phyloP scores from a whole-genome alignment of 1,140 invertebrate species.

The Goniozus legneri region DNA sequence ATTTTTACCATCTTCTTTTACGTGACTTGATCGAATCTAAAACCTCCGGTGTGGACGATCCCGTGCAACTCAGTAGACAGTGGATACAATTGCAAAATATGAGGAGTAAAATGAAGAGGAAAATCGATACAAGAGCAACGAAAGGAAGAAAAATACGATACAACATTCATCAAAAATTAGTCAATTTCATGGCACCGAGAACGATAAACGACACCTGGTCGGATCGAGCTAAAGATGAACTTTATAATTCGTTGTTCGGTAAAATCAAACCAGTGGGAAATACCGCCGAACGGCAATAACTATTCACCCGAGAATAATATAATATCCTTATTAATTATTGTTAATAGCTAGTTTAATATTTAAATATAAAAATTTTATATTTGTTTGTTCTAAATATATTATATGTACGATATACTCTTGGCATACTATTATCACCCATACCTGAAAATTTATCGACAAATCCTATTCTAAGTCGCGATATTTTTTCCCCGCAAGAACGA shows the following conservation, averaged over 20 bases:
- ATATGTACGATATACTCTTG: too few relatives aligned
- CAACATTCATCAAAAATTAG: constrained; percentile 83
- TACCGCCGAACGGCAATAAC: too few relatives aligned
- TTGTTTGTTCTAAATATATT: too few relatives aligned
- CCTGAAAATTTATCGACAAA: too few relatives aligned
- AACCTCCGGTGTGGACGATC: constrained; percentile 76
- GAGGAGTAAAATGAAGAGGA: constrained; percentile 83
- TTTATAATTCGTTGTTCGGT: constrained; percentile 83
- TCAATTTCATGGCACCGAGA: constrained; percentile 91
- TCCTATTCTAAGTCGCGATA: too few relatives aligned
- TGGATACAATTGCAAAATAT: constrained; percentile 90
- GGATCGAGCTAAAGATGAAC: constrained; percentile 74
- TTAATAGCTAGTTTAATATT: neutral
- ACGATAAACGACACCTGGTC: constrained; percentile 64
- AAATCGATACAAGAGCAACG: constrained; percentile 86
- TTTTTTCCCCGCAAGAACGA: too few relatives aligned
- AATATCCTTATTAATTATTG: too few relatives aligned
- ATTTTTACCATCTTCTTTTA: constrained; percentile 93
- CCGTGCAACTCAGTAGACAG: constrained; percentile 74
- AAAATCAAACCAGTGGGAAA: constrained; percentile 46
- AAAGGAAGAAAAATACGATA: constrained; percentile 91
- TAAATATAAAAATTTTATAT: too few relatives aligned
- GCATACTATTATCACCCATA: too few relatives aligned
- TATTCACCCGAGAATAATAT: too few relatives aligned
- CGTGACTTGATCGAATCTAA: constrained; percentile 90